phyloP scores from a whole-genome alignment of 35 echinoderm and acorn worm genomes.

The Hemicentrotus pulcherrimus region DNA sequence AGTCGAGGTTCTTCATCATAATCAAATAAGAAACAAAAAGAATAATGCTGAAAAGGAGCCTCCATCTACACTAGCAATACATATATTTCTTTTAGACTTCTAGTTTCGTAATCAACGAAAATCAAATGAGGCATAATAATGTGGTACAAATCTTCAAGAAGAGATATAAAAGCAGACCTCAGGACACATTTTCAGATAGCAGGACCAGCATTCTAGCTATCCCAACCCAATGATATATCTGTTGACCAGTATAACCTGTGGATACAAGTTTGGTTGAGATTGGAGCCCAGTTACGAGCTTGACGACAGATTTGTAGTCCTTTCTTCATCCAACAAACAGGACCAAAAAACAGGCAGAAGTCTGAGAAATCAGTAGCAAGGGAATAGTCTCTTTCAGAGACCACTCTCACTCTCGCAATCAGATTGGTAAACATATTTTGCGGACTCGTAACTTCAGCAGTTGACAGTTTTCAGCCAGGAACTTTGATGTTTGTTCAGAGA shows the following conservation, averaged over 20 bases:
- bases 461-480: background rate
- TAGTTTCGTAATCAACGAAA: too few species aligned
- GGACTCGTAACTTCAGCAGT: background rate
- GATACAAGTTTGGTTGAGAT: slow-evolving; percentile 26
- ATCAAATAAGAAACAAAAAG: background rate
- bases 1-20: background rate
- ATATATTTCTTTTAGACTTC: too few species aligned
- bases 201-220: background rate
- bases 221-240: background rate
- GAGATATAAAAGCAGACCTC: background rate
- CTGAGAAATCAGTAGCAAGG: background rate
- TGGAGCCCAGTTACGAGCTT: slow-evolving; percentile 40
- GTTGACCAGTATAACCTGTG: slow-evolving; percentile 16
- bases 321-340: slow-evolving; percentile 1
- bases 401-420: background rate
- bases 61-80: background rate
- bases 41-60: background rate
- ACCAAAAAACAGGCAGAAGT: background rate
- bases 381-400: background rate
- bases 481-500: background rate
- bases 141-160: background rate
- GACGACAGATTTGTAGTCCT: slow-evolving; percentile 30
- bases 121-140: background rate
- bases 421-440: background rate
- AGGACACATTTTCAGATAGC: background rate